Base-by-base conservation (phyloP, 2,113 vertebrate species). In the Sapajus apella region DNA sequence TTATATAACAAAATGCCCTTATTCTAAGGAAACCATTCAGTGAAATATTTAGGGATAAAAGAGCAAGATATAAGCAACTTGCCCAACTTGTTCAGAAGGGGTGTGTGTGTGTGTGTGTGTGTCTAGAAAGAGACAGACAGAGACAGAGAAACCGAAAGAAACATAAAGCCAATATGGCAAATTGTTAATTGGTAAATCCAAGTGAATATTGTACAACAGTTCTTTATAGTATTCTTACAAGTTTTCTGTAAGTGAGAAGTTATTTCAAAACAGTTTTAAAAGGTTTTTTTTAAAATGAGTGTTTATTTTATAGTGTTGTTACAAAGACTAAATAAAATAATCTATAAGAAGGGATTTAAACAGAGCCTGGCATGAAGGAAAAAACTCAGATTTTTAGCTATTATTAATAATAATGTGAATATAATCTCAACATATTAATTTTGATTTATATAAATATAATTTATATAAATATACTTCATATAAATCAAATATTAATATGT, bases 231-330 rank as follows among this genome's bases (percentile, higher is more conserved):
- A 76, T 40, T 94, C 40, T 37, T 92, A 25, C 1, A 89, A 96
- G 55, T 64, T 82, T 68, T 92, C 68, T 70, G 2, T 50, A 37
- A 50, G 30, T 56, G 27, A 43, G 17, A 79, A 91, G 9, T 64
- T 87, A 90, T 76, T 85, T 96, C 16, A 23, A 90, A 96, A 37
- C 32, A 86, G 73, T 84, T 97, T 84, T n/a, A 75, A 89, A 75
- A 80, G 5, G 17, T 27, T 64, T 58, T 83, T 37, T 61, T n/a
- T 73, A 32, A 64, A 56, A 66, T 11, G 32, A 47, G 61, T 20
- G 92, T n/a, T 37, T 56, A 47, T 5, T 66, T 95, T 30, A 83
- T 9, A 45, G 32, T 47, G n/a, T 58, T 75, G 2, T 58, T 90
- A 43, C 58, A 81, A 93, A 64, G 27, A 93, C 40, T 58, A 91